These are phyloP conservation scores for Pegoplata infirma DNA, from an alignment of 2,888 invertebrate species.

Conservation along the genomic window DNA sequence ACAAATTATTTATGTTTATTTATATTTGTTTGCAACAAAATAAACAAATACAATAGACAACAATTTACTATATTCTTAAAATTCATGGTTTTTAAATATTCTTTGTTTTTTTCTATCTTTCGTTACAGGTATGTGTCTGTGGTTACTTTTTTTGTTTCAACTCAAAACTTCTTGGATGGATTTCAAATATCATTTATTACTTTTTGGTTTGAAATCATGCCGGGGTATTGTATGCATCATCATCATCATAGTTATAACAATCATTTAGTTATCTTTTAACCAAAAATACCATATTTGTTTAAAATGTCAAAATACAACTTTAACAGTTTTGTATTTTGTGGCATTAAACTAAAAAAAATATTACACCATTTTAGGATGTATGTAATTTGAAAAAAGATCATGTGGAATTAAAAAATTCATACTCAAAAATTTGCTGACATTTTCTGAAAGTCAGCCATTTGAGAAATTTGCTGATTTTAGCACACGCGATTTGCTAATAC, in stretches of 20 bases:
- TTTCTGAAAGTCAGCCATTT: too few species aligned
- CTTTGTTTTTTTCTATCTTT: constrained; percentile 27
- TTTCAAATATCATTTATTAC: constrained; percentile 28
- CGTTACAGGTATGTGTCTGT: constrained; percentile 57
- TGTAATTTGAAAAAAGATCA: too few species aligned
- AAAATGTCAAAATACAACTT: constrained; percentile 54
- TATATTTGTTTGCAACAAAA: background rate
- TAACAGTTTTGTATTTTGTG: constrained; percentile 1
- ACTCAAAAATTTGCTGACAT: too few species aligned
- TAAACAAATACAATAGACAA: background rate
- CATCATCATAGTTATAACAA: background rate
- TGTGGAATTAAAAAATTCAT: too few species aligned
- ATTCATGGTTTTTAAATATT: background rate
- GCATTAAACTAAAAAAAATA: constrained; percentile 35
- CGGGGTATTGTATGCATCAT: constrained; percentile 7
- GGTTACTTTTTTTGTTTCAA: too few species aligned
- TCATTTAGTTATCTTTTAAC: background rate
- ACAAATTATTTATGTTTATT: background rate
- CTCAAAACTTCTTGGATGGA: background rate
- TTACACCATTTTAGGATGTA: background rate
- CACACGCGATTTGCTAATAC: too few species aligned
- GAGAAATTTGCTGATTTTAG: too few species aligned
- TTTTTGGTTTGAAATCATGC: constrained; percentile 5
- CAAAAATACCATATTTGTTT: constrained; percentile 26
- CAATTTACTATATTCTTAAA: background rate